Evolutionary conservation across 2,888 invertebrate genomes (phyloP), one percentile per base, ranked within the genome.

Genomic region (Argyresthia goedartella): DNA sequence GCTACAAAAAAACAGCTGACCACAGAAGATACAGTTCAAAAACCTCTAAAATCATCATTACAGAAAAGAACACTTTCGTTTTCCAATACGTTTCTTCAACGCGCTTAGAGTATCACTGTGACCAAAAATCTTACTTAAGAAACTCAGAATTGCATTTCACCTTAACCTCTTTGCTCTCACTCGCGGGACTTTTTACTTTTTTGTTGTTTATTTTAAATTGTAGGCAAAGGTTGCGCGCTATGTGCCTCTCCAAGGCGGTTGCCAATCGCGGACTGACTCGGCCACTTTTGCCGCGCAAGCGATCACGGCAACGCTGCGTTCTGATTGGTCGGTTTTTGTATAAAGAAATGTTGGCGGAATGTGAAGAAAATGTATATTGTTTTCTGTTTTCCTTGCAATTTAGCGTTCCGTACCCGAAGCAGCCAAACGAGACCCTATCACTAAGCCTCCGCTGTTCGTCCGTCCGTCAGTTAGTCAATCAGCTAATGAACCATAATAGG

Each of bases 51-150:
- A 25, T 25, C 3, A 25, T 25, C 6, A 25, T 25, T 33, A 47
- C 11, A 25, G 14, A 48, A 48, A 25, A 48, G 36, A 15, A 33
- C 50, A 50, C 50, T 50, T 50, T 50, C 50, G 25, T 42, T 50
- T 50, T 50, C 42, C 13, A 8, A n/a, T 35, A 25, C 3, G 8
- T 50, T 16, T 15, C 42, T 25, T 13, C 1, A 11, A 25, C 3
- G 35, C 34, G 11, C 8, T n/a, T 36, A 36, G 15, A 36, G 10
- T 11, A 50, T 50, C 50, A 50, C 50, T 41, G 16, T 41, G 41
- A 25, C 8, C 8, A 10, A 16, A 36, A 49, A 47, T 25, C 33
- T 33, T 13, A 47, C 6, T 34, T 45, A 14, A 14, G 10, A 45
- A 25, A 39, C 25, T 25, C 25, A 25, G 25, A 25, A 25, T 25